phyloP scores from a whole-genome alignment of 2,888 invertebrate species.

The Flexamia atlantica region DNA sequence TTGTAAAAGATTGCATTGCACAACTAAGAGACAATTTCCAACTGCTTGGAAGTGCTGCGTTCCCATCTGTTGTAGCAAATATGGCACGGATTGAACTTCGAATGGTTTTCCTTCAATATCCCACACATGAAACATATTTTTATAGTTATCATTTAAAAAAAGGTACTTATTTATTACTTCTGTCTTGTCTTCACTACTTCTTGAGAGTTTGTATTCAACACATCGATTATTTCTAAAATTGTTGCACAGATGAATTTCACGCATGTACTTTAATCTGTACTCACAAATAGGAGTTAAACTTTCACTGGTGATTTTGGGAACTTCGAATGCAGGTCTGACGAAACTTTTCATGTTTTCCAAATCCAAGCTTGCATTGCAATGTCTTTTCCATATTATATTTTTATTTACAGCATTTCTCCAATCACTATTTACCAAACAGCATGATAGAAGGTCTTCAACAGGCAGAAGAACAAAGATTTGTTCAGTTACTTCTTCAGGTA shows the following conservation, averaged over 20 bases:
- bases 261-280: slow-evolving; percentile 64
- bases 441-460: slow-evolving; percentile 64
- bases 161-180: slow-evolving; percentile 40
- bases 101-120: slow-evolving; percentile 55
- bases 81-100: slow-evolving; percentile 58
- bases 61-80: slow-evolving; percentile 64
- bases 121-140: slow-evolving; percentile 59
- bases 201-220: slow-evolving; percentile 44
- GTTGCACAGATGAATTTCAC: slow-evolving; percentile 63
- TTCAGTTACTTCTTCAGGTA: slow-evolving; percentile 66
- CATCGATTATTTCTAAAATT: slow-evolving; percentile 65
- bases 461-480: slow-evolving; percentile 62
- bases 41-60: slow-evolving; percentile 64
- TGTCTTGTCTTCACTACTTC: not conserved
- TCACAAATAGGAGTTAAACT: slow-evolving; percentile 63
- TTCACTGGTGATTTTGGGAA: slow-evolving; percentile 23
- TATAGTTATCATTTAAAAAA: slow-evolving; percentile 12
- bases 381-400: slow-evolving; percentile 65
- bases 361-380: slow-evolving; percentile 61
- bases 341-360: slow-evolving; percentile 53
- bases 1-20: slow-evolving; percentile 67
- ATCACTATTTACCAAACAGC: slow-evolving; percentile 58
- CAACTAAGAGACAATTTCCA: slow-evolving; percentile 62
- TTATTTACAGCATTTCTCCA: slow-evolving; percentile 67
- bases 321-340: slow-evolving; percentile 61